Evolutionary conservation across 2,888 invertebrate genomes (phyloP).

Genomic region (Lasioglossum villosulum): DNA sequence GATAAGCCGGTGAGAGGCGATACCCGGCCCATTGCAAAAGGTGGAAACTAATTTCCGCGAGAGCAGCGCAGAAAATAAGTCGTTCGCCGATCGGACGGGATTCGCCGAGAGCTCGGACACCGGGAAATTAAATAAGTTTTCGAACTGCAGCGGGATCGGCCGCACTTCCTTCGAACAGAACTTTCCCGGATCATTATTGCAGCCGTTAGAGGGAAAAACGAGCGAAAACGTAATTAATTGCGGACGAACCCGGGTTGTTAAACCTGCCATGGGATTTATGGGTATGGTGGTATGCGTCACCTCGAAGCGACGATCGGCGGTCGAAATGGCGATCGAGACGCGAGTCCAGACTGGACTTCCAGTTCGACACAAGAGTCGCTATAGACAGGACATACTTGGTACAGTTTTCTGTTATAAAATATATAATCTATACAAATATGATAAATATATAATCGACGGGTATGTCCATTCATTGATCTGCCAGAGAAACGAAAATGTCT

Average conservation of each 20-base stretch:
- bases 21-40: not conserved
- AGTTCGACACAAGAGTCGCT: no score
- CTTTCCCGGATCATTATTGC: not conserved
- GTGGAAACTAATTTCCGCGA: slow-evolving; percentile 7
- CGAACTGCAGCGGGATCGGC: not conserved
- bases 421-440: no score
- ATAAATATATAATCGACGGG: no score
- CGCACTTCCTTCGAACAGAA: not conserved
- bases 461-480: no score
- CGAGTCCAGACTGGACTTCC: no score
- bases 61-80: slow-evolving; percentile 7
- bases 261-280: no score
- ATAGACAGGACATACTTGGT: no score
- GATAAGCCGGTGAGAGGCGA: not conserved
- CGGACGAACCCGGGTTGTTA: not conserved
- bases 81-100: not conserved
- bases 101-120: not conserved
- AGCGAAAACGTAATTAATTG: slow-evolving; percentile 1
- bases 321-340: no score
- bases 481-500: not conserved
- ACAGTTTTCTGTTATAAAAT: no score
- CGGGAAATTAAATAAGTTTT: slow-evolving; percentile 6
- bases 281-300: no score
- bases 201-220: slow-evolving; percentile 1
- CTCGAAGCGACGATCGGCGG: no score